A percentile compares a stretch with the other conserved stretches of the same genome.
Evolutionary conservation across 2,113 vertebrate species (phyloP).

Genomic region (Cebidichthys violaceus): DNA sequence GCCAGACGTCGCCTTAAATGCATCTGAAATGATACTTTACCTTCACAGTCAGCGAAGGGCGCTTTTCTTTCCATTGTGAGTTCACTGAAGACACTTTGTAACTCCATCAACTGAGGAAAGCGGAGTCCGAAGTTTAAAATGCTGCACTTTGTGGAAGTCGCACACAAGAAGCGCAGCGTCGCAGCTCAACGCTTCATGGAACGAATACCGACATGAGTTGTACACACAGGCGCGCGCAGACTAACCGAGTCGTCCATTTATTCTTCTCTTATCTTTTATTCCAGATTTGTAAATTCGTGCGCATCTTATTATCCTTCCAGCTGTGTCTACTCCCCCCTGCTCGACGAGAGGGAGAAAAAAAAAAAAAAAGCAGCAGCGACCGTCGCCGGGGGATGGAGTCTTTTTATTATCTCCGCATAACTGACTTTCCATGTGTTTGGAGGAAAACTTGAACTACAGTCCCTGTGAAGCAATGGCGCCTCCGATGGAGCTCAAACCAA

Average conservation of each 20-base stretch:
- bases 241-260: constrained; percentile 49
- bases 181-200: neutral
- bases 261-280: constrained; percentile 77
- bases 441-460: constrained; percentile 77
- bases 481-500: constrained; percentile 30
- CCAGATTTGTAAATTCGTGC: constrained; percentile 82
- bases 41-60: constrained; percentile 73
- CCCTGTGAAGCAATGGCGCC: constrained; percentile 75
- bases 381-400: constrained; percentile 74
- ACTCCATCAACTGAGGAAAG: constrained; percentile 78
- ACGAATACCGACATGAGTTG: constrained; percentile 14
- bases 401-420: constrained; percentile 39
- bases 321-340: constrained; percentile 79
- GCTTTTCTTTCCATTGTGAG: constrained; percentile 79
- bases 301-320: constrained; percentile 86
- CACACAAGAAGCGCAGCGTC: constrained; percentile 19
- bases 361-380: constrained; percentile 18
- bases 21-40: constrained; percentile 68
- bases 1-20: neutral
- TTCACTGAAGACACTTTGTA: constrained; percentile 72
- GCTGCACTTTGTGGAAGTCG: constrained; percentile 36
- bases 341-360: constrained; percentile 28
- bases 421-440: constrained; percentile 47
- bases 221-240: constrained; percentile 13
- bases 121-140: constrained; percentile 54